A percentile compares a stretch with the other conserved stretches of the same genome.
Evolutionary conservation across 2,888 invertebrate genomes (phyloP).

Genomic region (Lacanobia wlatinum): DNA sequence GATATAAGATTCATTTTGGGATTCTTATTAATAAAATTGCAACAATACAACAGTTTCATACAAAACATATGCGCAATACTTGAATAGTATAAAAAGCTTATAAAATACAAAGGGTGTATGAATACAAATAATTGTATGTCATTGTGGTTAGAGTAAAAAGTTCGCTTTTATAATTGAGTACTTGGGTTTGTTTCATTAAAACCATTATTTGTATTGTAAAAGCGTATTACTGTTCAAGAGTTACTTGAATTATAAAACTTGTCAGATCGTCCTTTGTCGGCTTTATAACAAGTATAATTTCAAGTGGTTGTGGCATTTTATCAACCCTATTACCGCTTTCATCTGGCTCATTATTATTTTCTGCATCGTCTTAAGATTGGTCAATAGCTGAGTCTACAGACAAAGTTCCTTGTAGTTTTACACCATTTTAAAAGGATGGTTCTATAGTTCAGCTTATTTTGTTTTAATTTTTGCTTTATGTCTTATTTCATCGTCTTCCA

Average conservation of each 20-base stretch:
- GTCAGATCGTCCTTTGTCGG: conserved; percentile 29
- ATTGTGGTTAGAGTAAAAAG: conserved; percentile 72
- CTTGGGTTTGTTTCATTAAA: conserved; percentile 72
- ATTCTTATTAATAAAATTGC: conserved; percentile 14
- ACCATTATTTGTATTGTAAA: conserved; percentile 55
- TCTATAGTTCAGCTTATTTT: no score
- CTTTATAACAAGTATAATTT: background rate
- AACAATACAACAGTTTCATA: conserved; percentile 63
- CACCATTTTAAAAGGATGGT: background rate
- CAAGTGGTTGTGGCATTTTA: background rate
- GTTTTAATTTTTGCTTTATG: background rate
- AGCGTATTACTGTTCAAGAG: conserved; percentile 62
- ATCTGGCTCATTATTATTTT: conserved; percentile 11
- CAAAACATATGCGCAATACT: conserved; percentile 82
- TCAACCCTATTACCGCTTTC: background rate
- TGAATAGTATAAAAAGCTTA: conserved; percentile 75
- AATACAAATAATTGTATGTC: conserved; percentile 76
- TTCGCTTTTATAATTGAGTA: conserved; percentile 69
- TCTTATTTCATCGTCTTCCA: background rate
- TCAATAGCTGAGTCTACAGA: background rate
- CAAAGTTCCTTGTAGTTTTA: background rate
- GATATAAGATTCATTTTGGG: background rate
- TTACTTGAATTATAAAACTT: conserved; percentile 48
- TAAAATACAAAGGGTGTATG: conserved; percentile 63
- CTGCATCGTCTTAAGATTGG: background rate